Evolutionary conservation across 2,888 invertebrate genomes (phyloP), one percentile per base, ranked within the genome.

Genomic region (Trissolcus brochymenae): DNA sequence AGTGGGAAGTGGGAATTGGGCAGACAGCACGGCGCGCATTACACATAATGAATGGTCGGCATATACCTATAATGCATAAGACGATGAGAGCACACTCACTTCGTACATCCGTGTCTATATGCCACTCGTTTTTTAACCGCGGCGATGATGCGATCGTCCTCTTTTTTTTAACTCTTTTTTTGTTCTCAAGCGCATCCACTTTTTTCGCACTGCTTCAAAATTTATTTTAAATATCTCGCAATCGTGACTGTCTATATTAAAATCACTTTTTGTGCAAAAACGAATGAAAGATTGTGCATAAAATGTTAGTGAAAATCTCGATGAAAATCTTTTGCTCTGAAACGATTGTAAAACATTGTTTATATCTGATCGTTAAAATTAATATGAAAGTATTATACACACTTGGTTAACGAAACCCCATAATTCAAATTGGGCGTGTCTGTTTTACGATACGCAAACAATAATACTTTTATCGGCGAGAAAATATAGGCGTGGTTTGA

Each of bases 1-100:
- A 85, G 84, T 82, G 84, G 85, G 84, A 85, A 83, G 83, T 83
- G 75, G 80, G 82, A 82, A 84, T 85, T 85, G 84, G 85, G 86
- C 84, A 86, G 85, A 86, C 86, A 84, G 86, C 86, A 82, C 83
- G 86, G 86, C 85, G 85, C 84, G 84, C 82, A 82, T 80, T 80
- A 78, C 76, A 68, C 60, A 74, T 80, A 80, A 80, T 80, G 78
- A 78, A 80, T 80, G 79, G 79, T 78, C 77, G 78, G 81, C 81
- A 81, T 79, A 81, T 79, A 35, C 35, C 35, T 35, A 80, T 79
- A 79, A 80, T 77, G 68, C 79, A 70, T 70, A 79, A 75, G 67
- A 78, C 54, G 14, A 57, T 56, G 66, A 61, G 56, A 59, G 64
- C 55, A 54, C 62, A 64, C 13, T 51, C 49, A 73, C 66, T 66